Conservation (phyloP, 2,113 vertebrate species). For the Suricata suricatta region DNA sequence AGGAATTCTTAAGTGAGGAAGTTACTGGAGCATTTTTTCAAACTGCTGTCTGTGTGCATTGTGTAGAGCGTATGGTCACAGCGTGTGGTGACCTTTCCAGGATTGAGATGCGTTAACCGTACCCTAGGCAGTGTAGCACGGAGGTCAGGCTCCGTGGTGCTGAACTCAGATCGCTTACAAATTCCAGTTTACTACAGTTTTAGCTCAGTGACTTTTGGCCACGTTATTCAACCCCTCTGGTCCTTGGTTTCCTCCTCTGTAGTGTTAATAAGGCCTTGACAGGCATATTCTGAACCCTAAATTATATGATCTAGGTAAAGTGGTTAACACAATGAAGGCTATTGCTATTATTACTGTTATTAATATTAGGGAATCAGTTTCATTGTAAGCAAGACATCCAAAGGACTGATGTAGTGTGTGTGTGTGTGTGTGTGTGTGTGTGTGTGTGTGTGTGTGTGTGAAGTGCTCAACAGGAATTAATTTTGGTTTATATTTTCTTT, state of each 20-base stretch:
- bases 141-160: background rate
- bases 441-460: background rate
- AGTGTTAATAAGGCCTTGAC: background rate
- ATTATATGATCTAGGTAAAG: background rate
- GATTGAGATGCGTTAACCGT: background rate
- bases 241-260: background rate
- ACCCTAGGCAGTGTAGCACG: background rate
- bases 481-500: constrained; percentile 32
- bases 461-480: background rate
- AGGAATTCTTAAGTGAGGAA: background rate
- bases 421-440: background rate
- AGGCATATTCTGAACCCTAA: constrained; percentile 38
- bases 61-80: background rate
- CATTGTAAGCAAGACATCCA: background rate
- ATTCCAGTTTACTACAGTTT: background rate
- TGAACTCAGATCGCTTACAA: background rate
- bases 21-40: background rate
- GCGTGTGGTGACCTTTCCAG: background rate
- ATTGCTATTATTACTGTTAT: background rate
- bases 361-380: background rate
- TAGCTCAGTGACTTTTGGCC: background rate
- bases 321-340: background rate
- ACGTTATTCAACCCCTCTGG: background rate
- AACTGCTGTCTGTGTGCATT: background rate
- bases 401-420: background rate